Conservation (phyloP, 1,140 invertebrate genomes). For the Lineus longissimus region DNA sequence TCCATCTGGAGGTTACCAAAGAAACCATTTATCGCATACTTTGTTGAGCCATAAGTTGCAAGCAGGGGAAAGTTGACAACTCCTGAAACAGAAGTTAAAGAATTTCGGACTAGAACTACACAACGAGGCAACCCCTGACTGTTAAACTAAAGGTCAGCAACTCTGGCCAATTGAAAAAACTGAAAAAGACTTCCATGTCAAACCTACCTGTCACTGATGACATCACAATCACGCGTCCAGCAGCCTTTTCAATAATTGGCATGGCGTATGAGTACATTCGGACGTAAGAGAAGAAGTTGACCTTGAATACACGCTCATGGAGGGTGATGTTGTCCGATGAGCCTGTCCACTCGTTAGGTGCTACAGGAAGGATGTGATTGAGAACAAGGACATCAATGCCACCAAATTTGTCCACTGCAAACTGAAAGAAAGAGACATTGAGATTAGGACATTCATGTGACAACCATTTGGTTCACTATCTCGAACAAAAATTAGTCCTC, state of each 20-base stretch:
- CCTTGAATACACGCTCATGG: neutral
- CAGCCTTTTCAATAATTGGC: neutral
- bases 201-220: neutral
- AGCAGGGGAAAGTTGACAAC: neutral
- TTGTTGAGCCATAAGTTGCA: neutral
- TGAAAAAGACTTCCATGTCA: neutral
- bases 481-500: no score
- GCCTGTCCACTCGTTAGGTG: neutral
- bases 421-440: neutral
- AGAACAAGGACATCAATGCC: neutral
- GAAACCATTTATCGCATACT: neutral
- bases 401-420: neutral
- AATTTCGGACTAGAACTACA: no score
- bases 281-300: conserved; percentile 1
- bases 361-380: neutral
- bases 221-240: neutral
- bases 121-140: no score
- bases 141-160: no score
- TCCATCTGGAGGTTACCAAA: neutral
- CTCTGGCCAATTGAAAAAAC: neutral
- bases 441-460: neutral
- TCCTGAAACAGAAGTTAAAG: no score
- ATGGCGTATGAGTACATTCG: neutral
- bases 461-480: no score
- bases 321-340: neutral